These are phyloP conservation scores for Gibbula magus DNA, from an alignment of 2,888 invertebrate species.

Conservation along the genomic window DNA sequence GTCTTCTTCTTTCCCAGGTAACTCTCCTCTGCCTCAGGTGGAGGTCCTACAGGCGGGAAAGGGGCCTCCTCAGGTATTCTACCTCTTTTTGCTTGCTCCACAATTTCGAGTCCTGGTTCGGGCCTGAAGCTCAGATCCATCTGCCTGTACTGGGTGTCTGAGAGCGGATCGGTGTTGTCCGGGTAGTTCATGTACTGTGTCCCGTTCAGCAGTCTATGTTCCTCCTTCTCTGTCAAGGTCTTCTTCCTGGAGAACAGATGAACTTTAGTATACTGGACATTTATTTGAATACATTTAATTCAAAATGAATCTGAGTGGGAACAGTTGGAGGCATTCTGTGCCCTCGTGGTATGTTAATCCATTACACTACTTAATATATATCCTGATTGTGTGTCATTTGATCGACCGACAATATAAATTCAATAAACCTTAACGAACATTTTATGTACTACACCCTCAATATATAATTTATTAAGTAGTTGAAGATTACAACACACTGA, in stretches of 20 bases:
- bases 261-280: neutral
- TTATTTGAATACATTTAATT: no score
- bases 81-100: conserved; percentile 28
- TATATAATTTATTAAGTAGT: no score
- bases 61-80: conserved; percentile 46
- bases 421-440: no score
- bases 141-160: conserved; percentile 52
- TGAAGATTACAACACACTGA: no score
- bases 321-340: no score
- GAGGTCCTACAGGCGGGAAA: conserved; percentile 48
- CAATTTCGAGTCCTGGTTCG: conserved; percentile 42
- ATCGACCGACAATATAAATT: no score
- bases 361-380: no score
- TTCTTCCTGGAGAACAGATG: conserved; percentile 46
- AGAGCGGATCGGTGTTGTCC: conserved; percentile 43
- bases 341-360: no score
- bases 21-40: conserved; percentile 44
- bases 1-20: conserved; percentile 54
- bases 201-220: conserved; percentile 67
- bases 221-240: conserved; percentile 64
- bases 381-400: no score
- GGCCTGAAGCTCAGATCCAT: conserved; percentile 50
- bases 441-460: no score
- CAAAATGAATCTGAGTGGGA: no score
- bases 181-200: conserved; percentile 67